Percentiles rank a stretch among this genome's conserved stretches.
These are phyloP conservation scores for Pediacus dermestoides DNA, from an alignment of 2,888 invertebrate genomes.

Conservation along the genomic window DNA sequence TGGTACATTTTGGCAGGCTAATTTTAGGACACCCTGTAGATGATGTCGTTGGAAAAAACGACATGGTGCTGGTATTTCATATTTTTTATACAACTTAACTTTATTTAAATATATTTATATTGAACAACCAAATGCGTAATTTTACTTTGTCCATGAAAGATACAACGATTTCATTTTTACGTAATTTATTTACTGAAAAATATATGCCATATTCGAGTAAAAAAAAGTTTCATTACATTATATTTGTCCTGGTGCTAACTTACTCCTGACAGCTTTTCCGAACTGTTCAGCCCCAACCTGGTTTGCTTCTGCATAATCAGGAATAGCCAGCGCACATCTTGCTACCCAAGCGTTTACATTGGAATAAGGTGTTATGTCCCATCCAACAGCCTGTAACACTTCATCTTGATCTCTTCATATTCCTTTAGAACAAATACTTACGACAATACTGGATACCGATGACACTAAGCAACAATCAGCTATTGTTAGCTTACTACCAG, in stretches of 20 bases:
- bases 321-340: constrained; percentile 54
- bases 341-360: constrained; percentile 60
- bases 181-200: too few species aligned
- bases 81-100: too few species aligned
- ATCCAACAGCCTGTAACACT: constrained; percentile 57
- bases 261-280: constrained; percentile 57
- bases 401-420: too few species aligned
- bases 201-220: too few species aligned
- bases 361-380: constrained; percentile 56
- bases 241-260: constrained; percentile 49
- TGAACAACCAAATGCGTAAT: too few species aligned
- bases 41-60: too few species aligned
- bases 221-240: neutral
- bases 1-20: too few species aligned
- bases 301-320: constrained; percentile 57
- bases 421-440: constrained; percentile 45
- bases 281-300: constrained; percentile 57
- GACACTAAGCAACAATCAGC: constrained; percentile 62
- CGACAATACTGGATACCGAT: constrained; percentile 56
- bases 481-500: constrained; percentile 60
- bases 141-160: too few species aligned
- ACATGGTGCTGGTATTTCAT: too few species aligned
- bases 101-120: too few species aligned
- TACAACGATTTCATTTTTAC: too few species aligned
- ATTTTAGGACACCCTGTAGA: too few species aligned